A percentile compares a stretch with the other conserved stretches of the same genome.
Evolutionary conservation across 2,888 invertebrate species (phyloP).

Genomic region (Chrysolina americana): DNA sequence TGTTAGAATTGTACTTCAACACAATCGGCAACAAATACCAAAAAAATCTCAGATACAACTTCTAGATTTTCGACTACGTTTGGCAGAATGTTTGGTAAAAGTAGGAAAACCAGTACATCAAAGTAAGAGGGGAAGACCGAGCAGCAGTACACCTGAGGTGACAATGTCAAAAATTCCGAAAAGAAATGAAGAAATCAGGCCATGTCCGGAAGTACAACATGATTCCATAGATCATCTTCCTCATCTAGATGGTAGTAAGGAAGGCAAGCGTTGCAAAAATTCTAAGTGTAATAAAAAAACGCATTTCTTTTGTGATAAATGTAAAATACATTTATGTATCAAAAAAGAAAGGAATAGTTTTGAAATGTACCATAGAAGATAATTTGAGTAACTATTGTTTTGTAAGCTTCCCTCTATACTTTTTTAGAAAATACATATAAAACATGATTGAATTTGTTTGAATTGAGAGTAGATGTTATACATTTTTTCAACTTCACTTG

Average conservation of each 20-base stretch:
- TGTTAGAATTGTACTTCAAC: too few relatives aligned
- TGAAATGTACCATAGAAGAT: slow-evolving; percentile 6
- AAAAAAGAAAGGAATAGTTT: slow-evolving; percentile 1
- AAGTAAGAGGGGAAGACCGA: slow-evolving; percentile 19
- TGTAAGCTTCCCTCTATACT: slow-evolving; percentile 6
- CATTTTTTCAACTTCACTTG: slow-evolving; percentile 9
- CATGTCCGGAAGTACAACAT: not conserved
- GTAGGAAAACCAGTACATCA: too few relatives aligned
- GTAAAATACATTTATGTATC: not conserved
- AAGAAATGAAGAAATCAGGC: not conserved
- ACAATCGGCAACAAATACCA: slow-evolving; percentile 4
- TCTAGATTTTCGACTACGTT: slow-evolving; percentile 11
- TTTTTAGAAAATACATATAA: slow-evolving; percentile 3
- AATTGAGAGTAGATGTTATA: slow-evolving; percentile 11
- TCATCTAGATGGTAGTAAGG: slow-evolving; percentile 6
- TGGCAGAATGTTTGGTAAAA: slow-evolving; percentile 3
- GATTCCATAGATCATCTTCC: slow-evolving; percentile 16
- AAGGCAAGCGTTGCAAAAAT: slow-evolving; percentile 16
- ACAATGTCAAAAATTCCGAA: slow-evolving; percentile 12
- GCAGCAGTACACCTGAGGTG: slow-evolving; percentile 12
- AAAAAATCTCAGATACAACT: slow-evolving; percentile 7
- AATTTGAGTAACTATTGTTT: slow-evolving; percentile 6
- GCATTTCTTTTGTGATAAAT: slow-evolving; percentile 16
- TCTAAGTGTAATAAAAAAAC: slow-evolving; percentile 8
- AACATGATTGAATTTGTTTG: slow-evolving; percentile 6